A percentile compares a stretch with the other conserved stretches of the same genome.
These are phyloP conservation scores for Apodemus agrarius DNA, from an alignment of 2,797 vertebrate genomes.

Conservation along the genomic window DNA sequence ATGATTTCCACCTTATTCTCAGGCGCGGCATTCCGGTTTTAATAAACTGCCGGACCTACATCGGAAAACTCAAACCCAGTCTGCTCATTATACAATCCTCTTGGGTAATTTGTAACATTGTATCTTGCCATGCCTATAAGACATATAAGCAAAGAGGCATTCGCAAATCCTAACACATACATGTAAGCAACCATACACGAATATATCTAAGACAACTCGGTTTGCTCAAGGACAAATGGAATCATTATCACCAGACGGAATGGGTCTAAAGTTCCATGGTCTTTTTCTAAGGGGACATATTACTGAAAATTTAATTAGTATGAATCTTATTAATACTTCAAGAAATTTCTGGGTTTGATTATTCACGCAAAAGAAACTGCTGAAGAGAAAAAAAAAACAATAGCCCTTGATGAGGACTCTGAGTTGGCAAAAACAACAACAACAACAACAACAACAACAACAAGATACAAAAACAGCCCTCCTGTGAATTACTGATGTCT, in stretches of 20 bases:
- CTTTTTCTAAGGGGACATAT: conserved; percentile 67
- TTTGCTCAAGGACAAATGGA: conserved; percentile 62
- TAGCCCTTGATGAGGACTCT: conserved; percentile 63
- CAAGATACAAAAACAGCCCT: conserved; percentile 61
- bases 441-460: no score
- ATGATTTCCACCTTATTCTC: neutral
- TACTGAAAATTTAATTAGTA: conserved; percentile 75
- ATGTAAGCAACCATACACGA: neutral
- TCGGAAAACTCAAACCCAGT: conserved; percentile 57
- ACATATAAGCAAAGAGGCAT: conserved; percentile 32
- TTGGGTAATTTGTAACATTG: conserved; percentile 57
- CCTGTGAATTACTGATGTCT: conserved; percentile 72
- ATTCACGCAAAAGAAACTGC: conserved; percentile 72
- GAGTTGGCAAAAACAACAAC: neutral
- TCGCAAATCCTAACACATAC: neutral
- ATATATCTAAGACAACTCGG: conserved; percentile 58
- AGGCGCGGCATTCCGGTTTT: conserved; percentile 26
- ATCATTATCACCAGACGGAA: conserved; percentile 54
- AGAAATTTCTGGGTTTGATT: conserved; percentile 79
- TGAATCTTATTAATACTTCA: conserved; percentile 78
- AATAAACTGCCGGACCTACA: conserved; percentile 20
- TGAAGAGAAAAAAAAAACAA: conserved; percentile 57
- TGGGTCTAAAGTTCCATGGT: conserved; percentile 68
- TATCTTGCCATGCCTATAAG: conserved; percentile 23
- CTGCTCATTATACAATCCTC: conserved; percentile 40